These are phyloP conservation scores for Chromobotia macracanthus DNA, from an alignment of 2,797 vertebrate genomes.

Conservation along the genomic window DNA sequence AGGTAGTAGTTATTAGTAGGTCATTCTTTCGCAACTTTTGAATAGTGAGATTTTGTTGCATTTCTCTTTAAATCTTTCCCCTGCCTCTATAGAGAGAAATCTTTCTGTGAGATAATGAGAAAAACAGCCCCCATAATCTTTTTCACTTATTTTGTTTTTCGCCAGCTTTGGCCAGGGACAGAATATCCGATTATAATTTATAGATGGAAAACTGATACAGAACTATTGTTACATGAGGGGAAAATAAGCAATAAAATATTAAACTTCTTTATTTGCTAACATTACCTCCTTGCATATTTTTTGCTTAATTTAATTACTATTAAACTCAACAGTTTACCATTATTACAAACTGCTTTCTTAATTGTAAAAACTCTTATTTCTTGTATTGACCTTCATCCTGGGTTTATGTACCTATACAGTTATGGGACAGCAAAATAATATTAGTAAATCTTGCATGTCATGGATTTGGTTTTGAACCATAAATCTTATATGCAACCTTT, in stretches of 20 bases:
- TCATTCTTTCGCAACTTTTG: background rate
- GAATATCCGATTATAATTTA: slow-evolving; percentile 39
- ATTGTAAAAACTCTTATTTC: no score
- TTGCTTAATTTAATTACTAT: background rate
- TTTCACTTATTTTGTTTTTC: background rate
- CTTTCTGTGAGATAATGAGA: slow-evolving; percentile 41
- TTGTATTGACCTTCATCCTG: background rate
- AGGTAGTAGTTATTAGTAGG: no score
- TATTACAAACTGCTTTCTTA: background rate
- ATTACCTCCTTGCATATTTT: background rate
- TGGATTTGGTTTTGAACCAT: background rate
- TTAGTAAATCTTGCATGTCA: background rate
- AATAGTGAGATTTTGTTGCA: background rate
- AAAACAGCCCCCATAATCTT: slow-evolving; percentile 31
- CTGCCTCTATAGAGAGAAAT: slow-evolving; percentile 16
- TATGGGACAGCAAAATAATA: background rate
- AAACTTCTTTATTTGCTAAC: slow-evolving; percentile 1
- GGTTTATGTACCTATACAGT: background rate
- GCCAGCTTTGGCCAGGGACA: slow-evolving; percentile 13
- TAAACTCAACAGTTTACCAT: background rate
- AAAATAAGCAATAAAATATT: slow-evolving; percentile 8
- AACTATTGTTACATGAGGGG: slow-evolving; percentile 31
- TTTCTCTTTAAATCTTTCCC: slow-evolving; percentile 19
- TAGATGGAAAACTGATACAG: slow-evolving; percentile 32
- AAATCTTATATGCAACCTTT: background rate